Base-by-base conservation (phyloP, 2,797 vertebrate genomes). In the Sebastes nivosus region DNA sequence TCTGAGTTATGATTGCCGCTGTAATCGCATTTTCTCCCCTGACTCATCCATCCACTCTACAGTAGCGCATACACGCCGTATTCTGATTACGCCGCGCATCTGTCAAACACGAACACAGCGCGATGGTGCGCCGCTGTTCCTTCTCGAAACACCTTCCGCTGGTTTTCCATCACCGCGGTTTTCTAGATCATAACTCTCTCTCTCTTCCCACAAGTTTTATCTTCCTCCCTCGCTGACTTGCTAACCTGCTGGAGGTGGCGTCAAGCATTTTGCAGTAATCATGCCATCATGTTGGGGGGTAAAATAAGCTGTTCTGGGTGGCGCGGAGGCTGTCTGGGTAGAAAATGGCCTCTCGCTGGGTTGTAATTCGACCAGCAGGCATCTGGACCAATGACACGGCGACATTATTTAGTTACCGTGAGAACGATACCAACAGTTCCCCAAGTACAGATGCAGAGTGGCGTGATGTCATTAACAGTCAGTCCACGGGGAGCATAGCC, bases 1-100 rank as follows among this genome's bases (percentile, higher is more conserved):
- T 94, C 92, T 92, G 92, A 94, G 87, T 93, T 89, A 92, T 93
- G 92, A 94, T 93, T 92, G 92, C 84, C 77, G 69, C 82, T 72
- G 87, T 93, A 92, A 93, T 94, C 91, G 74, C 87, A 87, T 94
- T 92, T 89, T 71, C 85, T 75, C 55, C 74, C 82, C 87, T 30
- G 86, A 92, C 87, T 92, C 92, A 90, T 91, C 88, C 83, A 57
- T 87, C 79, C 72, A 18, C 73, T 50, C 82, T 79, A 80, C 81
- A 74, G 87, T 80, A 69, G 76, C 27, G 22, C 61, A 63, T 70
- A 75, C 82, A 85, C 4, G 83, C 61, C 29, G 46, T 84, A 79
- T 90, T 89, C 79, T 84, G 87, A 90, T 91, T 88, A 89, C 55
- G 25, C 11, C 50, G 77, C 87, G 83, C 89, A 92, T 89, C 85